Percentiles rank a stretch among this genome's conserved stretches.
Evolutionary conservation across 2,888 invertebrate species (phyloP).

Genomic region (Adineta ricciae): DNA sequence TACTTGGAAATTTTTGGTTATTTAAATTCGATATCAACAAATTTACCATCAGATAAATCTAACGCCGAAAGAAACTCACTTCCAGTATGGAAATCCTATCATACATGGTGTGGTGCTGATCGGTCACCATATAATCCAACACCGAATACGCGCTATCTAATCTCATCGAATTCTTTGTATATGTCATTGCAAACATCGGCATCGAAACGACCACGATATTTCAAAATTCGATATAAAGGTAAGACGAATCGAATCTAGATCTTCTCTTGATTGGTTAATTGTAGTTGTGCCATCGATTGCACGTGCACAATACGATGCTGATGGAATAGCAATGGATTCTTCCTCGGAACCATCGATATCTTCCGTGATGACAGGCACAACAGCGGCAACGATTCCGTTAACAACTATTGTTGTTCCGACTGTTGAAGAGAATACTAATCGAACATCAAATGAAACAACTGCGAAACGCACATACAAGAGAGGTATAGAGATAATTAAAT

Average conservation of each 20-base stretch:
- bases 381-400: not conserved
- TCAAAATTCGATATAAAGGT: slow-evolving; percentile 17
- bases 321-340: not conserved
- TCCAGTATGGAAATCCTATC: not conserved
- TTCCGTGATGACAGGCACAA: not conserved
- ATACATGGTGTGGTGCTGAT: slow-evolving; percentile 13
- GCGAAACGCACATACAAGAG: not conserved
- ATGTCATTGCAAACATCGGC: not conserved
- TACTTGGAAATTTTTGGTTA: slow-evolving; percentile 5
- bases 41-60: not conserved
- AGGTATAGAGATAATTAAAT: not conserved
- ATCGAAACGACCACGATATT: not conserved
- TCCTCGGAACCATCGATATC: not conserved
- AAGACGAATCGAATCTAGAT: too few relatives aligned
- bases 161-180: not conserved
- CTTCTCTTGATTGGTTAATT: too few relatives aligned
- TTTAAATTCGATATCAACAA: not conserved
- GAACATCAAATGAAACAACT: not conserved
- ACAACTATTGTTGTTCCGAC: not conserved
- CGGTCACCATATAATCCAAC: not conserved
- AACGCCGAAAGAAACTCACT: not conserved
- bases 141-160: not conserved
- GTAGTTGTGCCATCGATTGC: not conserved
- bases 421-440: not conserved
- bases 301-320: not conserved